These are phyloP conservation scores for Drosophila nasuta DNA, from an alignment of 1,140 invertebrate species.

Conservation along the genomic window DNA sequence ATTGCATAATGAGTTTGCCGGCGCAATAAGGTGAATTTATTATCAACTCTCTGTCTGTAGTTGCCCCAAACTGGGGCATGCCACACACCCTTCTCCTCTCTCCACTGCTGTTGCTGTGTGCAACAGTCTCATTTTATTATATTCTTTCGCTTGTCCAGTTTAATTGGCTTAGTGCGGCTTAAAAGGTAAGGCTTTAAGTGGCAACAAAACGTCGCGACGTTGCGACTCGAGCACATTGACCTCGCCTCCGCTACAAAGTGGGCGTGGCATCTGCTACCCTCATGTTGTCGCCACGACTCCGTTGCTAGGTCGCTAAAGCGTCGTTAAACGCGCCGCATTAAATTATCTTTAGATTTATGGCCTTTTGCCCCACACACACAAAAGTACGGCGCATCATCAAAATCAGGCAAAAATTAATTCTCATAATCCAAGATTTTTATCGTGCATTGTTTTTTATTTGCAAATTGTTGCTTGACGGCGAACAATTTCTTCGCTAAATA, in stretches of 20 bases:
- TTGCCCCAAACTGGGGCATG: background rate
- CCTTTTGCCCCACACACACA: background rate
- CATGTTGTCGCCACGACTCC: background rate
- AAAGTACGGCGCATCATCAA: background rate
- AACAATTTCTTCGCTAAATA: too few relatives aligned
- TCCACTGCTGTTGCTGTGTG: background rate
- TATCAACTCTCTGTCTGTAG: background rate
- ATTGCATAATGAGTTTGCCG: slow-evolving; percentile 48
- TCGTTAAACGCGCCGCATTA: slow-evolving; percentile 45
- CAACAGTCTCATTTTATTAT: slow-evolving; percentile 24
- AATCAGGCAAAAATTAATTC: slow-evolving; percentile 9
- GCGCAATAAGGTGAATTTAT: background rate
- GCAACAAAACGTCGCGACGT: background rate
- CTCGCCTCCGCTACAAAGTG: background rate
- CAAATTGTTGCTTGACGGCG: background rate
- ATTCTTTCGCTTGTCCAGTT: slow-evolving; percentile 13
- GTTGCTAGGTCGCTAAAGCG: slow-evolving; percentile 18
- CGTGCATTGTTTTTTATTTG: background rate
- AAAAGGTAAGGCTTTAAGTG: slow-evolving; percentile 3
- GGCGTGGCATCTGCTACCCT: background rate
- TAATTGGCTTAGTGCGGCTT: slow-evolving; percentile 40
- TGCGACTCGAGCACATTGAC: slow-evolving; percentile 18
- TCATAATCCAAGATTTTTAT: background rate
- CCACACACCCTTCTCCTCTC: background rate
- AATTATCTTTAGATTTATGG: slow-evolving; percentile 47